These are phyloP conservation scores for Bombus turneri DNA, from an alignment of 1,140 invertebrate species.

Conservation along the genomic window DNA sequence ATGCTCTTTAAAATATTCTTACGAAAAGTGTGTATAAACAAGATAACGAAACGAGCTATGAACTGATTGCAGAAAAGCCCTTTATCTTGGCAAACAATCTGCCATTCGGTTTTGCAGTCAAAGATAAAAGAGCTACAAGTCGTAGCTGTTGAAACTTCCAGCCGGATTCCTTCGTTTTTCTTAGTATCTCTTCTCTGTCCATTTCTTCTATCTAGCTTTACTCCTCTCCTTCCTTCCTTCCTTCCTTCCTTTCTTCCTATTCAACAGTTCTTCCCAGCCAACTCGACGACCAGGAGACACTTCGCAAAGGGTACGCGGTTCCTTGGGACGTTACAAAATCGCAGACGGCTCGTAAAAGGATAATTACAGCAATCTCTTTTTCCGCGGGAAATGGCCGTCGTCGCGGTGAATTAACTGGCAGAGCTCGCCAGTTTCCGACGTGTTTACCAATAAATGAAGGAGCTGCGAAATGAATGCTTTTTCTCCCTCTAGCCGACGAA, in stretches of 20 bases:
- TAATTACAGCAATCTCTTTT: conserved; percentile 50
- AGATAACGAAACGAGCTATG: background rate
- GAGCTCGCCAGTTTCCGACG: background rate
- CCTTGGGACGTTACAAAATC: conserved; percentile 29
- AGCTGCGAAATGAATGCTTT: conserved; percentile 24
- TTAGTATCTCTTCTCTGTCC: background rate
- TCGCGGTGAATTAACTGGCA: conserved; percentile 42
- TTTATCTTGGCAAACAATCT: conserved; percentile 19
- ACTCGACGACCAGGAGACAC: too few relatives aligned
- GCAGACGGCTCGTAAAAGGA: conserved; percentile 39
- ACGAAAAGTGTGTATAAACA: too few relatives aligned
- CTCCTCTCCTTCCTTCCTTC: background rate
- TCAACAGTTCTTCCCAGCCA: background rate
- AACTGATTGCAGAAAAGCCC: background rate
- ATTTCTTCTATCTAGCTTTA: background rate
- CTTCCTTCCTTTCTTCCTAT: conserved; percentile 19
- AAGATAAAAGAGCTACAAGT: conserved; percentile 34
- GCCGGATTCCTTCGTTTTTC: background rate
- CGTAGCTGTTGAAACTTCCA: background rate
- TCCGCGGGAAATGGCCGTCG: conserved; percentile 36
- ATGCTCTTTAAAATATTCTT: background rate
- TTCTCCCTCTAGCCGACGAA: background rate
- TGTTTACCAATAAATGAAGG: conserved; percentile 42
- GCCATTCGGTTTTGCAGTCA: conserved; percentile 19
- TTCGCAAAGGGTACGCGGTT: conserved; percentile 8